These are phyloP conservation scores for Linyphia triangularis DNA, from an alignment of 2,888 invertebrate genomes.

Conservation along the genomic window DNA sequence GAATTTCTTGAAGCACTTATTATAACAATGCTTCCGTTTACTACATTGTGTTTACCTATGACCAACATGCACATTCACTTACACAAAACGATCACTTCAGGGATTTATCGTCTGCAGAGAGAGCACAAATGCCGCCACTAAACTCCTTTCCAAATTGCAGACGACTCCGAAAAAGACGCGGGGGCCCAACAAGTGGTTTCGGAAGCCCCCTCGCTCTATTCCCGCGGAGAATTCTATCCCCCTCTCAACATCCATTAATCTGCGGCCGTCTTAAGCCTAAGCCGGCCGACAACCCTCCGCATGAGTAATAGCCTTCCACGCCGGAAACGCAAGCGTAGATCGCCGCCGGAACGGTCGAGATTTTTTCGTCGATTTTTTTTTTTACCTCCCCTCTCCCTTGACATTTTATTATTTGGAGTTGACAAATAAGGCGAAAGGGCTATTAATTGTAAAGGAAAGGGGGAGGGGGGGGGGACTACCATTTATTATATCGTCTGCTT, in stretches of 20 bases:
- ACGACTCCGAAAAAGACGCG: background rate
- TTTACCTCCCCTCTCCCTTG: background rate
- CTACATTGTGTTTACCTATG: too few species aligned
- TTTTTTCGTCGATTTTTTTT: conserved; percentile 52
- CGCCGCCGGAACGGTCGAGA: conserved; percentile 20
- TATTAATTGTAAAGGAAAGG: conserved; percentile 59
- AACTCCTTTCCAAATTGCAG: background rate
- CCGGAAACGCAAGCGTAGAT: conserved; percentile 36
- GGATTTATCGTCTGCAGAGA: too few species aligned
- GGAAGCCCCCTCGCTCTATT: background rate
- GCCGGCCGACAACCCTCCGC: conserved; percentile 51
- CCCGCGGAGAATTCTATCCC: conserved; percentile 34
- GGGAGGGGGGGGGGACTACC: conserved; percentile 9
- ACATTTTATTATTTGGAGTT: conserved; percentile 66
- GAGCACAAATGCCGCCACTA: too few species aligned
- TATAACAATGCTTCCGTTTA: too few species aligned
- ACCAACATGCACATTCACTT: too few species aligned
- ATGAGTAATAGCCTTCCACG: conserved; percentile 63
- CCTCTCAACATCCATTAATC: conserved; percentile 62
- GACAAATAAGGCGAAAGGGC: conserved; percentile 72
- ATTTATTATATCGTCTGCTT: conserved; percentile 58
- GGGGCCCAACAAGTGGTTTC: background rate
- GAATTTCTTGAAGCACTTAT: too few species aligned
- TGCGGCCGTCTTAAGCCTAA: conserved; percentile 70
- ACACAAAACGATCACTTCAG: too few species aligned